Evolutionary conservation across 2,888 invertebrate genomes (phyloP), one percentile per base, ranked within the genome.

Genomic region (Bibio marci): DNA sequence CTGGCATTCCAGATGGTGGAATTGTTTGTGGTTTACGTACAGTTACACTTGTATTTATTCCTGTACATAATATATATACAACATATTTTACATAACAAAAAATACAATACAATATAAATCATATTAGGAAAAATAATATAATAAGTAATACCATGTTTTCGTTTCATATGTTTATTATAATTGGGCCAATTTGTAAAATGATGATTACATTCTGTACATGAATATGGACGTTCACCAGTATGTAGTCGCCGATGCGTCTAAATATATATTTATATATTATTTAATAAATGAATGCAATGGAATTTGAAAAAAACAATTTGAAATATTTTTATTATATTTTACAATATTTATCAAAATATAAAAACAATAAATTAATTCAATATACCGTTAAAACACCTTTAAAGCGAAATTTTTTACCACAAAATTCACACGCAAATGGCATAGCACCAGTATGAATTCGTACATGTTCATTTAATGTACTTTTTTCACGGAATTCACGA

Each of bases 141-240:
- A 40, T 40, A 38, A 37, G 43, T 43, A 30, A 44, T 68, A 27
- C 73, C 73, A 44, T 80, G 80, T 22, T 80, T 63, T 19, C 81
- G 60, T 57, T 80, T 81, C 76, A 81, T 80, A 52, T 82, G 82
- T 49, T 82, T 82, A 50, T 81, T 81, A 49, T 80, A 81, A 58
- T 82, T 82, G 0, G 81, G 80, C 80, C 81, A 81, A 52, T 82
- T 81, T 0, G 80, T 80, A 47, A 82, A 82, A 50, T 80, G 71
- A 52, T 73, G 73, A 40, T 75, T 72, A 50, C 82, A 83, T 44
- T 75, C 71, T 27, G 71, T 56, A 48, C 82, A 83, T 1, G 74
- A 71, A 52, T 81, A 82, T 0, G 81, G 82, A 26, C 79, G 69
- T 28, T 74, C 76, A 0, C 71, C 74, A 0, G 75, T 76, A 46